Base-by-base conservation (phyloP, 1,140 invertebrate species). In the Calosoma granatense region DNA sequence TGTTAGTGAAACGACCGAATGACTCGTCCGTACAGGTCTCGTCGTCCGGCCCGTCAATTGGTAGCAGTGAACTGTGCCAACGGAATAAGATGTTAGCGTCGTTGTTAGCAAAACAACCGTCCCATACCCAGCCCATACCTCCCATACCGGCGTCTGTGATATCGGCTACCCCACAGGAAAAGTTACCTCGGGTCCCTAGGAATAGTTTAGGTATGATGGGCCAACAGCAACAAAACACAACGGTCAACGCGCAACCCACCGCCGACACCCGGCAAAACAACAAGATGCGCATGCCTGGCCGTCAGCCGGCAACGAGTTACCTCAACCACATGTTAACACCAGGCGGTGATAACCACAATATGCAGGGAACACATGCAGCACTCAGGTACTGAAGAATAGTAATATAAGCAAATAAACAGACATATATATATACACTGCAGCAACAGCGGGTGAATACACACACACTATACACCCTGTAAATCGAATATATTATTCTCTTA, bases 71-170 rank as follows among this genome's bases (percentile, higher is more conserved):
- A 58, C 74, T 90, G 2, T 87, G 85, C 70, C 81, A 89, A 68
- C 87, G 85, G 65, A 96, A 96, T 72, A 85, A 87, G 64, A 90
- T 94, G 81, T 75, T 94, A 59, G 90, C 90, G 11, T 84, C 84
- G 47, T 71, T 95, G 56, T 72, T 95, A 64, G 87, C 88, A 11
- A 86, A 87, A 67, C 82, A 87, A 63, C 83, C 87, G 53, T 80
- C 85, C n/a, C 80, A 82, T 30, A 81, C 84, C 52, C 82, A 86
- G 39, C 77, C 78, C 1, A 81, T 86, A 56, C 81, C 83, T 60
- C 78, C 79, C 54, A 77, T 84, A 58, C 78, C 84, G 59, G 76
- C 78, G 19, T 82, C 77, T 74, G 78, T 79, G 70, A 83, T 81
- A 74, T 82, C 74, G 43, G 82, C 80, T 51, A 84, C 78, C 20